Evolutionary conservation across 2,113 vertebrate species (phyloP).

Genomic region (Crotalus viridis): DNA sequence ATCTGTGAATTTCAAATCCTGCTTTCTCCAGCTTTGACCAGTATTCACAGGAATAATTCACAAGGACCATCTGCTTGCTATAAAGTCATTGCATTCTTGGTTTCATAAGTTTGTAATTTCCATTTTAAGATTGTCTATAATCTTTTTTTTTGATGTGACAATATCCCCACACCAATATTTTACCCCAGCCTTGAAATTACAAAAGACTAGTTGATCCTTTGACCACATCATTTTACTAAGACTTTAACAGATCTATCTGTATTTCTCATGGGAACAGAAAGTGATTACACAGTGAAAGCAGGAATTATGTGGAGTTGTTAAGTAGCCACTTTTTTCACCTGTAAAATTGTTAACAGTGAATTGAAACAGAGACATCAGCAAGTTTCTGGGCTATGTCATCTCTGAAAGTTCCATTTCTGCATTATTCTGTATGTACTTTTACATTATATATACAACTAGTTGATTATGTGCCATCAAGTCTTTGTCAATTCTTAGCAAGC

Average conservation of each 20-base stretch:
- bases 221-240: not conserved
- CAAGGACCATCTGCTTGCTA: constrained; percentile 13
- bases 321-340: not conserved
- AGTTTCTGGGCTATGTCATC: not conserved
- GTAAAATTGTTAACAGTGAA: not conserved
- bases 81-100: constrained; percentile 26
- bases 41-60: constrained; percentile 35
- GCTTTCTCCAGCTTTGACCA: constrained; percentile 11
- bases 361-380: not conserved
- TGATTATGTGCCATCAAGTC: not conserved
- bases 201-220: not conserved
- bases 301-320: not conserved
- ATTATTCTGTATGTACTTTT: not conserved
- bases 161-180: not conserved
- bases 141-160: constrained; percentile 5
- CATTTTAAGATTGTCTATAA: not conserved
- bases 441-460: not conserved
- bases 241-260: not conserved
- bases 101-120: constrained; percentile 9
- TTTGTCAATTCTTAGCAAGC: not conserved
- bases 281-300: not conserved
- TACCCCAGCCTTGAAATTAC: not conserved
- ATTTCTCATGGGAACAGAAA: not conserved
- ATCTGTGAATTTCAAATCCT: constrained; percentile 34
- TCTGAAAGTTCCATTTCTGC: not conserved